phyloP scores from a whole-genome alignment of 2,113 vertebrate genomes.

The Nerophis lumbriciformis region DNA sequence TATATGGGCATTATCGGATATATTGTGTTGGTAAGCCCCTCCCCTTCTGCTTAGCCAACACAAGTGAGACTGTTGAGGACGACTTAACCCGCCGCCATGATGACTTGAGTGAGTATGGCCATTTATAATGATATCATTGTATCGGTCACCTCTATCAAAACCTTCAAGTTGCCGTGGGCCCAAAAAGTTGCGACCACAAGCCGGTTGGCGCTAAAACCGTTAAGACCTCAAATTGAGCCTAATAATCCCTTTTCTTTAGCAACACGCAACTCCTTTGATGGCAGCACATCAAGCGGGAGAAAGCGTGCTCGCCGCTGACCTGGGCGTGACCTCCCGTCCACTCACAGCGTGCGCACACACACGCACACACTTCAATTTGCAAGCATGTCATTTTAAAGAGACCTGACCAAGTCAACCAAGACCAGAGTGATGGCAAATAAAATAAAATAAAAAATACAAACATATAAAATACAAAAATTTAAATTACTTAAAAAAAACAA shows the following conservation, averaged over 20 bases:
- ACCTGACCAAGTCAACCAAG: no score
- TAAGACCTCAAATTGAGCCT: constrained; percentile 15
- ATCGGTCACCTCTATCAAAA: constrained; percentile 1
- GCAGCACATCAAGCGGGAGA: constrained; percentile 43
- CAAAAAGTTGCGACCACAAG: constrained; percentile 9
- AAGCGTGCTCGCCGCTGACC: constrained; percentile 47
- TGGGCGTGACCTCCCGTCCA: constrained; percentile 41
- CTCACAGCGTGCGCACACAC: constrained; percentile 17
- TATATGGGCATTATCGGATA: no score
- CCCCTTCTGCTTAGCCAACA: no score
- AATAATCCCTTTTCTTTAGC: constrained; percentile 33
- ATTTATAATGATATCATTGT: no score
- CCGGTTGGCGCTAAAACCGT: constrained; percentile 17
- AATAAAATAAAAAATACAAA: no score
- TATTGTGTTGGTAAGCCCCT: no score
- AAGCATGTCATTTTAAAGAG: not conserved
- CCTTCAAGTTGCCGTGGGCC: not conserved
- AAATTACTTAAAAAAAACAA: no score
- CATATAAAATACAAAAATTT: no score
- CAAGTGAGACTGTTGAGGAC: no score
- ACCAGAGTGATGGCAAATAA: no score
- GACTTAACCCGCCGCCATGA: no score
- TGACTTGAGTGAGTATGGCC: no score
- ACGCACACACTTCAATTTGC: not conserved
- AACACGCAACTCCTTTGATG: constrained; percentile 22